Evolutionary conservation across 23 tunicate genomes (phyloP).

Genomic region (Trididemnum clinides): DNA sequence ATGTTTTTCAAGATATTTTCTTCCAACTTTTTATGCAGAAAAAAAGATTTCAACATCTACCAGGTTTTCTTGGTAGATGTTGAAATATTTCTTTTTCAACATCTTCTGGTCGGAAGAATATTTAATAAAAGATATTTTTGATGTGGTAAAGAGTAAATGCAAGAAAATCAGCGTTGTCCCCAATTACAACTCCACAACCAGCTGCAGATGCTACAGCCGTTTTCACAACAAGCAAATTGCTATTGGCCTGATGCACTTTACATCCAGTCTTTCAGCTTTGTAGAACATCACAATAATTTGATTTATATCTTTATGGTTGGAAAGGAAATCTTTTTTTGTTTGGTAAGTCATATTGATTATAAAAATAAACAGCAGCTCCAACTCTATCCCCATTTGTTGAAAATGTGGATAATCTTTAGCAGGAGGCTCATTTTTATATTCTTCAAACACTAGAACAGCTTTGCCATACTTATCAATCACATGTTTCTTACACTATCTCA

Average conservation of each 20-base stretch:
- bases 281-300: background rate
- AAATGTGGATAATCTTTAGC: background rate
- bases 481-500: background rate
- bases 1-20: too few species aligned
- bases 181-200: too few species aligned
- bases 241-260: background rate
- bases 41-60: too few species aligned
- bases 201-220: too few species aligned
- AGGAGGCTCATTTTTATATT: background rate
- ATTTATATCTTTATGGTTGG: constrained; percentile 11
- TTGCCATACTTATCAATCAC: background rate
- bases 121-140: too few species aligned
- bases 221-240: too few species aligned
- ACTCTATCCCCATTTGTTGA: background rate
- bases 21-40: too few species aligned
- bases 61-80: too few species aligned
- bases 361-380: background rate
- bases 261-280: background rate
- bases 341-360: background rate
- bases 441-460: background rate
- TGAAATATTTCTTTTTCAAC: too few species aligned
- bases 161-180: too few species aligned
- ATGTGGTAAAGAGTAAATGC: too few species aligned
- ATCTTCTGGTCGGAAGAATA: too few species aligned
- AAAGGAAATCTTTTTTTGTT: constrained; percentile 7